Conservation (phyloP, 2,888 invertebrate species). For the Sinopyrophorus schimmeli region DNA sequence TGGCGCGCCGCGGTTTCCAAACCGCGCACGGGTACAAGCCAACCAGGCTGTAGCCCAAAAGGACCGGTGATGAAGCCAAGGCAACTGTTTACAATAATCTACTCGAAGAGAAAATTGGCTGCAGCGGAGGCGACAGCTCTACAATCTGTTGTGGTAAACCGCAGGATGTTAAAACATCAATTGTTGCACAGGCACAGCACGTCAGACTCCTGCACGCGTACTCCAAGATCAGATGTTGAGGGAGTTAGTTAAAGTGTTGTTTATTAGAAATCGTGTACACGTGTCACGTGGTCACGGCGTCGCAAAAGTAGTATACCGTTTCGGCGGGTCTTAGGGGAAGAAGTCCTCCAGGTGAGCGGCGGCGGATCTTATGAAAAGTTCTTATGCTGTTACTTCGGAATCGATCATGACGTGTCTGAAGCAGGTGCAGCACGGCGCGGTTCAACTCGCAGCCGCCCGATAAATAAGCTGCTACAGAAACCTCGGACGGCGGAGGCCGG, state of each 20-base stretch:
- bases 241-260: slow-evolving; percentile 26
- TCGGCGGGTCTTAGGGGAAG: slow-evolving; percentile 19
- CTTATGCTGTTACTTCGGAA: slow-evolving; percentile 13
- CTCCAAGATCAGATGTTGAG: slow-evolving; percentile 29
- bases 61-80: slow-evolving; percentile 56
- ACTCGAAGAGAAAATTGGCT: slow-evolving; percentile 40
- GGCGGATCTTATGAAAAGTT: slow-evolving; percentile 11
- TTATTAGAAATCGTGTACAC: slow-evolving; percentile 44
- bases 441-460: slow-evolving; percentile 54
- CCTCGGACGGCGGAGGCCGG: slow-evolving; percentile 51
- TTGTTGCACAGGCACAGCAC: slow-evolving; percentile 33
- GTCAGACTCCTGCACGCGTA: slow-evolving; percentile 35
- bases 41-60: slow-evolving; percentile 60
- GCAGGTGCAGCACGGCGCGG: slow-evolving; percentile 48
- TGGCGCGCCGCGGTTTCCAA: slow-evolving; percentile 52
- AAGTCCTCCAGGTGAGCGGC: slow-evolving; percentile 20
- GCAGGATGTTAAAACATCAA: slow-evolving; percentile 33
- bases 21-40: slow-evolving; percentile 62
- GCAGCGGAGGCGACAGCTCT: slow-evolving; percentile 30
- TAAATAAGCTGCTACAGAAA: slow-evolving; percentile 57
- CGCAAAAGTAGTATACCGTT: slow-evolving; percentile 38
- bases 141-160: slow-evolving; percentile 19
- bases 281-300: slow-evolving; percentile 50
- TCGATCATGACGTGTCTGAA: slow-evolving; percentile 37
- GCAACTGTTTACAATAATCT: slow-evolving; percentile 47